Percentiles rank a stretch among this genome's conserved stretches.
These are phyloP conservation scores for Pagetopsis macropterus DNA, from an alignment of 2,797 vertebrate species.

Conservation along the genomic window DNA sequence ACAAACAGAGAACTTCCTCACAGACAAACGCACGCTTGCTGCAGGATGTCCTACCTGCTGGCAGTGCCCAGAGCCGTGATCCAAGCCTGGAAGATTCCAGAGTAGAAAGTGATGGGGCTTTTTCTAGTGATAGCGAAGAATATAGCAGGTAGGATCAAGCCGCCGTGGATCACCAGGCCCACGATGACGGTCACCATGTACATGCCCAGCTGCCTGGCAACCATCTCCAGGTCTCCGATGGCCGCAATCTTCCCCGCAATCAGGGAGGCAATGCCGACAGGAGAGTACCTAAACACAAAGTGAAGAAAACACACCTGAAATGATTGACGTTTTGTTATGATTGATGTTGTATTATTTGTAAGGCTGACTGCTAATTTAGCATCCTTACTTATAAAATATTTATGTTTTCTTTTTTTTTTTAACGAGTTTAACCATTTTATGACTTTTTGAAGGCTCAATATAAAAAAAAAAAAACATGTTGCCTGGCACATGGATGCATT, in stretches of 20 bases:
- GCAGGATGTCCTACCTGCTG: conserved; percentile 81
- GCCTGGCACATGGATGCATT: background rate
- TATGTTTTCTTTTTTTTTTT: too few relatives aligned
- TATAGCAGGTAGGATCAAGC: conserved; percentile 86
- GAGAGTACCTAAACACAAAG: conserved; percentile 85
- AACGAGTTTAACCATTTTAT: background rate
- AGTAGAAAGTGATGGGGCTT: conserved; percentile 86
- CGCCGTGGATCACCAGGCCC: conserved; percentile 88
- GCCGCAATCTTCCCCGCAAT: conserved; percentile 88
- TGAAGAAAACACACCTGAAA: background rate
- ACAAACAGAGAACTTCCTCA: conserved; percentile 10
- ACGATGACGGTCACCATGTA: conserved; percentile 90
- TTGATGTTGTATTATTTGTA: background rate
- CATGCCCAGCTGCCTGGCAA: conserved; percentile 88
- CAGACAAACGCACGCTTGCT: conserved; percentile 6
- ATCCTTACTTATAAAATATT: too few relatives aligned
- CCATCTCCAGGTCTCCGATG: conserved; percentile 85
- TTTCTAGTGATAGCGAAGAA: conserved; percentile 86
- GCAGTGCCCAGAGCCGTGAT: conserved; percentile 89
- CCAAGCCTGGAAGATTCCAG: conserved; percentile 90
- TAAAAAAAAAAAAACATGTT: background rate
- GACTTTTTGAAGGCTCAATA: background rate
- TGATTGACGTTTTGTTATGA: background rate
- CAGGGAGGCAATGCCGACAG: conserved; percentile 87
- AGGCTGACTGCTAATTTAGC: background rate